These are phyloP conservation scores for Pseudorasbora parva DNA, from an alignment of 2,113 vertebrate genomes.

Conservation along the genomic window DNA sequence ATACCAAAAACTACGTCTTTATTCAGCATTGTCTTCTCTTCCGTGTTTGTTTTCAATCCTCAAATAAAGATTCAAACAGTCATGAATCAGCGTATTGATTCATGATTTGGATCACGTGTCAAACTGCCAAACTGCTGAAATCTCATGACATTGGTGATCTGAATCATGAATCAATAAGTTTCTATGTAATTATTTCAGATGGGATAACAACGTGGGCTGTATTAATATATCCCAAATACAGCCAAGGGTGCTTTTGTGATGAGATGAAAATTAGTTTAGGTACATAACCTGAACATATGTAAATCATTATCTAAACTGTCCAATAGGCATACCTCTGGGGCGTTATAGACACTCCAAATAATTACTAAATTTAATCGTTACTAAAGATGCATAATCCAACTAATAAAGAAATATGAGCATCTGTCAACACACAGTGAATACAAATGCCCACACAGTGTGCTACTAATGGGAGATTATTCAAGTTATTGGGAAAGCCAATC, in stretches of 20 bases:
- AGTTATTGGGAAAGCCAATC: not conserved
- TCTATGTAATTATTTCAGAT: constrained; percentile 21
- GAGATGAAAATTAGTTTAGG: not conserved
- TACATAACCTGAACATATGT: not conserved
- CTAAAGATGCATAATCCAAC: not conserved
- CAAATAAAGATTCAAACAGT: too few relatives aligned
- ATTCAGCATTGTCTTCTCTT: too few relatives aligned
- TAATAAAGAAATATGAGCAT: constrained; percentile 11
- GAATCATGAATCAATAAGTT: too few relatives aligned
- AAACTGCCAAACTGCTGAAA: too few relatives aligned
- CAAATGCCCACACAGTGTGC: not conserved
- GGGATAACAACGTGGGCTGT: not conserved
- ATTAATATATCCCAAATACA: not conserved
- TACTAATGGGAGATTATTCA: not conserved
- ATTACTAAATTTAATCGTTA: too few relatives aligned
- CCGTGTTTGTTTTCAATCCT: too few relatives aligned
- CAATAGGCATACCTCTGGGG: not conserved
- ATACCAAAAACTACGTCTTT: too few relatives aligned
- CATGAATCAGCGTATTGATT: too few relatives aligned
- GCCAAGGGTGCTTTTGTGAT: not conserved
- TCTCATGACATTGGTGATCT: too few relatives aligned
- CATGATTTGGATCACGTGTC: too few relatives aligned
- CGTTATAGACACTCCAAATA: not conserved
- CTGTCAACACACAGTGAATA: constrained; percentile 9
- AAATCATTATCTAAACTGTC: constrained; percentile 1